These are phyloP conservation scores for Synergus laeviventris DNA, from an alignment of 2,888 invertebrate species.

Conservation along the genomic window DNA sequence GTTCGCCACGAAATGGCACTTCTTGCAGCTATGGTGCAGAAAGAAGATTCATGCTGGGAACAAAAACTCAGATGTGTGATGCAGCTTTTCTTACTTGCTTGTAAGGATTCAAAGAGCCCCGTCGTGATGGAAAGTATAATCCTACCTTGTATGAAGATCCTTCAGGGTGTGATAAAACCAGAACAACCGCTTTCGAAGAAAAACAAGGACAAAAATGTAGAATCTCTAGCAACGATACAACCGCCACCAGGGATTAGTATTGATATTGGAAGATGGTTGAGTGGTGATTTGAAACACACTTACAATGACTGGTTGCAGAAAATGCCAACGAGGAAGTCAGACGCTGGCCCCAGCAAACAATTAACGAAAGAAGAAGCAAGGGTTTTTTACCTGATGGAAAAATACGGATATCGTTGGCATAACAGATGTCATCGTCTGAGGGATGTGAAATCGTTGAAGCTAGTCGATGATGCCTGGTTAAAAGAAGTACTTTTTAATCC, in stretches of 20 bases:
- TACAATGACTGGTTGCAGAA: conserved; percentile 85
- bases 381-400: conserved; percentile 83
- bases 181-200: conserved; percentile 78
- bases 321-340: conserved; percentile 77
- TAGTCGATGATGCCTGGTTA: conserved; percentile 89
- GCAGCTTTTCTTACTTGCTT: conserved; percentile 89
- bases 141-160: conserved; percentile 93
- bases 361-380: conserved; percentile 70
- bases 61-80: conserved; percentile 92
- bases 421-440: conserved; percentile 74
- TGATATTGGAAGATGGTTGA: conserved; percentile 85
- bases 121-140: conserved; percentile 94
- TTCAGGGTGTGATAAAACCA: conserved; percentile 88
- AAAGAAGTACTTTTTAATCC: conserved; percentile 95
- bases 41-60: conserved; percentile 97
- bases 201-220: conserved; percentile 78
- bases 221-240: conserved; percentile 78
- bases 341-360: conserved; percentile 64
- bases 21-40: conserved; percentile 90
- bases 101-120: conserved; percentile 86
- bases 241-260: conserved; percentile 82
- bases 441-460: conserved; percentile 79
- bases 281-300: conserved; percentile 82
- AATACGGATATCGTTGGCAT: conserved; percentile 85
- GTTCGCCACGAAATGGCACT: conserved; percentile 94